Evolutionary conservation across 53 echinoderm and acorn worm species (phyloP).

Genomic region (Echinarachnius parma): DNA sequence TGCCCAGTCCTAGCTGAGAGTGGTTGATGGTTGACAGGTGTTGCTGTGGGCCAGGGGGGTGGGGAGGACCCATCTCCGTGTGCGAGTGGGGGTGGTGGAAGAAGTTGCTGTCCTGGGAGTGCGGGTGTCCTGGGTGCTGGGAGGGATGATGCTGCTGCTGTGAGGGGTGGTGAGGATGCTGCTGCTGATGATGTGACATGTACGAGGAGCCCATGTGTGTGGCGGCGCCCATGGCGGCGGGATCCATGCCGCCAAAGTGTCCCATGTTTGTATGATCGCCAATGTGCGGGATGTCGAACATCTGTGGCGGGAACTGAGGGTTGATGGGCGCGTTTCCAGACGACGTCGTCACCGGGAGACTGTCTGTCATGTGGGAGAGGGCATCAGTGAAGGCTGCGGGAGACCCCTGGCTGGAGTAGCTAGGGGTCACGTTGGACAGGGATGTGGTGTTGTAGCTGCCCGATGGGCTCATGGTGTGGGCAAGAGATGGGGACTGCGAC

Average conservation of each 20-base stretch:
- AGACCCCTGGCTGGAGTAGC: conserved; percentile 60
- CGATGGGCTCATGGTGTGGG: conserved; percentile 55
- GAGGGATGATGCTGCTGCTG: conserved; percentile 43
- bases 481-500: conserved; percentile 58
- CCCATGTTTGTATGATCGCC: conserved; percentile 66
- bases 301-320: conserved; percentile 98
- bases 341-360: conserved; percentile 67
- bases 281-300: conserved; percentile 93
- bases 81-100: conserved; percentile 44
- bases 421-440: conserved; percentile 64
- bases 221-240: conserved; percentile 50
- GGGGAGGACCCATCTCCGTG: conserved; percentile 48
- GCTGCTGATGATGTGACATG: conserved; percentile 63
- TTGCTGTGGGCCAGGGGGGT: conserved; percentile 50
- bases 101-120: conserved; percentile 48
- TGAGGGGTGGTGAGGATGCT: conserved; percentile 44
- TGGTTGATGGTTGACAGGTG: conserved; percentile 72
- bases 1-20: conserved; percentile 77
- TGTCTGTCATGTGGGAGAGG: conserved; percentile 88
- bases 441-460: conserved; percentile 46
- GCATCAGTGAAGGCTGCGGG: conserved; percentile 73
- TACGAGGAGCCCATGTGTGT: conserved; percentile 62
- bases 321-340: conserved; percentile 64
- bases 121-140: conserved; percentile 40
- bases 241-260: conserved; percentile 49